Percentiles rank a stretch among this genome's conserved stretches.
Conservation (phyloP, 2,113 vertebrate species). For the Carettochelys insculpta region DNA sequence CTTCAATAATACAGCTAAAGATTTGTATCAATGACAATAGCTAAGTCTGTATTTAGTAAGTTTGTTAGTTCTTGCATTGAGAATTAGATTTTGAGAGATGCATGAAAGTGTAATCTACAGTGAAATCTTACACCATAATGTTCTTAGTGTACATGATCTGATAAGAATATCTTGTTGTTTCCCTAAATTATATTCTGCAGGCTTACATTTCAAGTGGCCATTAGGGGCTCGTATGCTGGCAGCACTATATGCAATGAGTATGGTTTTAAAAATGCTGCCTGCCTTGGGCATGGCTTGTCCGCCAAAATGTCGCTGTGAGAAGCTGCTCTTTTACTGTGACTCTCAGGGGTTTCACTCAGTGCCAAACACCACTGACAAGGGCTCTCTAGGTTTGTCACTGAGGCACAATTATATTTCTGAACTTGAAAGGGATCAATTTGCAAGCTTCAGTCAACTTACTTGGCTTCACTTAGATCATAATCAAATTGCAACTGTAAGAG, state of each 20-base stretch:
- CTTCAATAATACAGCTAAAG: conserved; percentile 43
- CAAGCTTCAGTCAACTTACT: conserved; percentile 96
- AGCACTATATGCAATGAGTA: conserved; percentile 98
- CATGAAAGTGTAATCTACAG: conserved; percentile 78
- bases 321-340: conserved; percentile 99
- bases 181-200: conserved; percentile 91
- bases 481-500: conserved; percentile 95
- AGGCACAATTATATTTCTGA: conserved; percentile 97
- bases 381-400: conserved; percentile 96
- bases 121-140: conserved; percentile 79
- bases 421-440: conserved; percentile 97
- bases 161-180: conserved; percentile 85
- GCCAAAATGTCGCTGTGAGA: conserved; percentile 99
- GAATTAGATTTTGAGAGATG: conserved; percentile 75
- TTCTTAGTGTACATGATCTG: conserved; percentile 71
- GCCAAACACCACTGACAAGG: conserved; percentile 96
- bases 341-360: conserved; percentile 97
- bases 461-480: conserved; percentile 99
- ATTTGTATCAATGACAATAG: conserved; percentile 46
- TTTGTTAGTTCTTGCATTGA: conserved; percentile 65
- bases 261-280: conserved; percentile 96
- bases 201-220: conserved; percentile 99
- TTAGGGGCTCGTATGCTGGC: conserved; percentile 98
- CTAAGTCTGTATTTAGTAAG: conserved; percentile 48
- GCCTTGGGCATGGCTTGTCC: conserved; percentile 98